Base-by-base conservation (phyloP, 2,888 invertebrate genomes). In the Lochmaea crataegi region DNA sequence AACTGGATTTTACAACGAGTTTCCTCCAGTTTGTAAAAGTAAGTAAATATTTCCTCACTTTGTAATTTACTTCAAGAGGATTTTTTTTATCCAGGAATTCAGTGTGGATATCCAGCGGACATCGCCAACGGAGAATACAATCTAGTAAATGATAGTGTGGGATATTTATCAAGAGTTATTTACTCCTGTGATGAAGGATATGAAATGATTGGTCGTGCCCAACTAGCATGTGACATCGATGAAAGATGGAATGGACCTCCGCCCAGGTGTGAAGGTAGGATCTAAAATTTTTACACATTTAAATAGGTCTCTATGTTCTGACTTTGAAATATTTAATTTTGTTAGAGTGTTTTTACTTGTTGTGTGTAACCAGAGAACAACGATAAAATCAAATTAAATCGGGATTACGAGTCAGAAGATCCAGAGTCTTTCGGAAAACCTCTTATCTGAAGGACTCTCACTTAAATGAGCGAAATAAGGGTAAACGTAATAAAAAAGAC, bases 241-340 rank as follows among this genome's bases (percentile, higher is more conserved):
- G 96, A 96, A 85, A 90, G 96, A 67, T 97, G 96, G 96, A 96
- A 96, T 82, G 96, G 96, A 60, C 96, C 96, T 2, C 96, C 96
- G 65, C 96, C 96, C 0, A 88, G 93, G 80, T 96, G 96, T 86
- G 95, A 96, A 86, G 90, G 94, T 94, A 84, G 2, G 53, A 9
- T 53, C 6, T 53, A 2, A 18, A 16, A 88, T 88, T 86, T 12
- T 56, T 56, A 74, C 42, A 10, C 12, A 11, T 12, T 42, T 11
- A 42, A 42, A 42, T 10, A 10, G 10, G 11, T 12, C 4, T 11
- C 12, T 45, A 12, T 4, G 0, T 10, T 41, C 41, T 41, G 41
- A 41, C 41, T 22, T 22, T 22, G 22, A 22, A 22, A 22, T 22
- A 22, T 32, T 0, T 7, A 7, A 32, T 32, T 32, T 32, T 32